Conservation (phyloP, 2,797 vertebrate species). For the Malurus leucopterus region DNA sequence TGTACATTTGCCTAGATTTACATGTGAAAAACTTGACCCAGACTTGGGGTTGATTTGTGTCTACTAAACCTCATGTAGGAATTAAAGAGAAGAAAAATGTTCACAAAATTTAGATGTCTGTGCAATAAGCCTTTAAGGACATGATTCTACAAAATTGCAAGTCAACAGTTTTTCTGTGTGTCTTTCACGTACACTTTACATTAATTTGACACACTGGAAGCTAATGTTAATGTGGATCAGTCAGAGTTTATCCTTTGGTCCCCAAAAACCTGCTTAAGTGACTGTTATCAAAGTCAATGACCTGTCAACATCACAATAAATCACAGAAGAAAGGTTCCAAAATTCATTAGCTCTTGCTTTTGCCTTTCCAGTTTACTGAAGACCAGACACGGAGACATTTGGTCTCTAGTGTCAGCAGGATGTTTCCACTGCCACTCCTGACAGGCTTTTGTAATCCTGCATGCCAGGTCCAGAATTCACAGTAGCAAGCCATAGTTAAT, state of each 20-base stretch:
- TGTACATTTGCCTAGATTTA: background rate
- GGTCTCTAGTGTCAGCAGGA: background rate
- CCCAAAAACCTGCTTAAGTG: background rate
- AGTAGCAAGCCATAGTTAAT: slow-evolving; percentile 35
- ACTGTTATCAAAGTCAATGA: slow-evolving; percentile 44
- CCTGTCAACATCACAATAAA: slow-evolving; percentile 40
- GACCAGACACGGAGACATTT: background rate
- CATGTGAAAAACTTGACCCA: background rate
- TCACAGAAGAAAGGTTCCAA: slow-evolving; percentile 8
- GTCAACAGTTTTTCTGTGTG: background rate
- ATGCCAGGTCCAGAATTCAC: slow-evolving; percentile 17
- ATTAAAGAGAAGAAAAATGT: background rate
- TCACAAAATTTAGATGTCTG: background rate
- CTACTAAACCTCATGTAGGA: background rate
- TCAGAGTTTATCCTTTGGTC: slow-evolving; percentile 21
- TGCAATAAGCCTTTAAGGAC: background rate
- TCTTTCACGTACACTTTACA: background rate
- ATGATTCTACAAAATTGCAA: background rate
- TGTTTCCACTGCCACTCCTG: background rate
- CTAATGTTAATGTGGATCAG: slow-evolving; percentile 27
- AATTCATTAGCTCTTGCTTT: slow-evolving; percentile 29
- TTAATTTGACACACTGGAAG: slow-evolving; percentile 24
- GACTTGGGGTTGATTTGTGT: background rate
- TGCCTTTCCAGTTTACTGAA: slow-evolving; percentile 8
- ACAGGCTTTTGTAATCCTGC: background rate